A percentile compares a stretch with the other conserved stretches of the same genome.
Evolutionary conservation across 1,140 invertebrate species (phyloP).

Genomic region (Calosoma granatense): DNA sequence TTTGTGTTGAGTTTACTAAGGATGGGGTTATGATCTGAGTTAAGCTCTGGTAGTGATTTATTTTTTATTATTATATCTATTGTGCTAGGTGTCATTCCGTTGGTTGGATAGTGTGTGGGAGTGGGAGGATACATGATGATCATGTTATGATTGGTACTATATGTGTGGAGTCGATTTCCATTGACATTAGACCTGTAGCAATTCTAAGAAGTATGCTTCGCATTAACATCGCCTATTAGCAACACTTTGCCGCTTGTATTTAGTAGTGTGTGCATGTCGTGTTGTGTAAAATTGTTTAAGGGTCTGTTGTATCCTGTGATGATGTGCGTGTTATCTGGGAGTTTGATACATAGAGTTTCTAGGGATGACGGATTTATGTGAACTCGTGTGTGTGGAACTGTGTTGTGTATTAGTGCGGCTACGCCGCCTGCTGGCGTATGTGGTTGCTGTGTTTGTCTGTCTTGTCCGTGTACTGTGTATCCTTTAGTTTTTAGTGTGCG

Average conservation of each 20-base stretch:
- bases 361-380: neutral
- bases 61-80: neutral
- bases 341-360: conserved; percentile 19
- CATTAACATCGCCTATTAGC: conserved; percentile 25
- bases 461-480: neutral
- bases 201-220: conserved; percentile 20
- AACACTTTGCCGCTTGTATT: conserved; percentile 20
- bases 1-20: conserved; percentile 7
- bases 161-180: too few relatives aligned
- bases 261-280: conserved; percentile 18
- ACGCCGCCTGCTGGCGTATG: neutral
- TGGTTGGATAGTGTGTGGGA: conserved; percentile 15
- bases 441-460: neutral
- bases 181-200: conserved; percentile 17
- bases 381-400: neutral
- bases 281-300: conserved; percentile 12
- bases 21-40: conserved; percentile 23
- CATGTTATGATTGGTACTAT: conserved; percentile 14
- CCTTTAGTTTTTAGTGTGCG: neutral
- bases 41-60: neutral
- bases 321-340: conserved; percentile 19
- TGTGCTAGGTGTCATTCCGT: neutral
- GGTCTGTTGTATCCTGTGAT: conserved; percentile 15
- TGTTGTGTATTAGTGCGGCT: neutral
- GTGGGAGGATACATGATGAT: neutral